Conservation (phyloP, 2,797 vertebrate genomes). For the Serranus cabrilla region DNA sequence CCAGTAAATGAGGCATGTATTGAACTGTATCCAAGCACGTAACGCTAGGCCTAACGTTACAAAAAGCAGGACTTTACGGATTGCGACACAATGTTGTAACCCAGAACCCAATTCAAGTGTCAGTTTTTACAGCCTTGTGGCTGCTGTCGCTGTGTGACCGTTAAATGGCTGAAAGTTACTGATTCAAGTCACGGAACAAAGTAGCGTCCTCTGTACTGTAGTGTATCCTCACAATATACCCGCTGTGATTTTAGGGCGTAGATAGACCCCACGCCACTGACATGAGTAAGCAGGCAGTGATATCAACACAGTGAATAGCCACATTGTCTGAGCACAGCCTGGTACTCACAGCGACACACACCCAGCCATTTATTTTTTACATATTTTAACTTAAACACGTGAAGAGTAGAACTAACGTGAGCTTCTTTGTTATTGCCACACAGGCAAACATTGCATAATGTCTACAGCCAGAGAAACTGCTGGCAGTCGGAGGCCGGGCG, state of each 20-base stretch:
- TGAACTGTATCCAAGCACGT: conserved; percentile 3
- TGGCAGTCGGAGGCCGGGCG: conserved; percentile 66
- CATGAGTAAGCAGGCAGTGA: conserved; percentile 62
- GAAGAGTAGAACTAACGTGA: not conserved
- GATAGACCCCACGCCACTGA: conserved; percentile 36
- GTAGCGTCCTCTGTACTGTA: not conserved
- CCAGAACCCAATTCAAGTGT: conserved; percentile 23
- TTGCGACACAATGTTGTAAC: conserved; percentile 66
- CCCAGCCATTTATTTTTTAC: not conserved
- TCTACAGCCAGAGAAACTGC: conserved; percentile 83
- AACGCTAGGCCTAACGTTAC: conserved; percentile 29
- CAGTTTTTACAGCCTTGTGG: not conserved
- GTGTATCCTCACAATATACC: not conserved
- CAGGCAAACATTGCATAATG: conserved; percentile 89
- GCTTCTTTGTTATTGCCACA: conserved; percentile 61
- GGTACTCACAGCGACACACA: not conserved
- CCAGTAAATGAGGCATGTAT: not conserved
- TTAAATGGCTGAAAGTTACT: not conserved
- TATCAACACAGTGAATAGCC: conserved; percentile 50
- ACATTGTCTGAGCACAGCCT: conserved; percentile 32
- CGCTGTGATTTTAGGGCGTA: conserved; percentile 52
- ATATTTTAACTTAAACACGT: not conserved
- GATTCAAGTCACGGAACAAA: not conserved
- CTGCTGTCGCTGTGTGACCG: not conserved
- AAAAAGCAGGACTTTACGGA: conserved; percentile 21